Percentiles rank a stretch among this genome's conserved stretches.
phyloP scores from a whole-genome alignment of 2,797 vertebrate genomes.

The Catostomus latipinnis region DNA sequence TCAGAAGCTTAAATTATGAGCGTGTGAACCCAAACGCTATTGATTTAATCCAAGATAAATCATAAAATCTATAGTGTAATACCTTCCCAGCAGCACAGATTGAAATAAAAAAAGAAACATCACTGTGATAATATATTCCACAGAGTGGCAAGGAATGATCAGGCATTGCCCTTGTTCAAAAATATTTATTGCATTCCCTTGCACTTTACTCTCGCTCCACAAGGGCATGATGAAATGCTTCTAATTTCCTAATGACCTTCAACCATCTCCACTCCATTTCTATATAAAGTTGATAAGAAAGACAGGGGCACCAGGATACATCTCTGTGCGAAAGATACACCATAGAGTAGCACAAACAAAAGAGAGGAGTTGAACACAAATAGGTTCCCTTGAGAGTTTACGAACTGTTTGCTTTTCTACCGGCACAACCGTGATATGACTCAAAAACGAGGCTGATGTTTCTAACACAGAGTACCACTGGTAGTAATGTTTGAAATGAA shows the following conservation, averaged over 20 bases:
- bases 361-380: conserved; percentile 45
- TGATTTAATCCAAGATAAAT: conserved; percentile 31
- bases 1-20: no score
- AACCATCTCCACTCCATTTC: conserved; percentile 54
- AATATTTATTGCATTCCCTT: conserved; percentile 67
- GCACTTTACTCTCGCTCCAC: conserved; percentile 62
- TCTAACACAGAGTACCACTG: conserved; percentile 53
- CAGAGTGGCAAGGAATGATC: conserved; percentile 32
- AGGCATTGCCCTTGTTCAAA: conserved; percentile 55
- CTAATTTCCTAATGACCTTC: conserved; percentile 75
- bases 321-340: conserved; percentile 30
- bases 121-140: conserved; percentile 54
- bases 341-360: conserved; percentile 37
- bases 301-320: conserved; percentile 38
- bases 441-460: conserved; percentile 45
- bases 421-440: neutral
- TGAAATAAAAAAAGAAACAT: neutral
- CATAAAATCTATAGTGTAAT: neutral
- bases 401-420: neutral
- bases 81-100: no score
- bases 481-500: conserved; percentile 55
- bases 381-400: conserved; percentile 50
- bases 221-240: conserved; percentile 70
- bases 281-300: conserved; percentile 54
- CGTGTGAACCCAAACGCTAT: conserved; percentile 11